Conservation (phyloP, 2,797 vertebrate genomes). For the Siniperca obscura region DNA sequence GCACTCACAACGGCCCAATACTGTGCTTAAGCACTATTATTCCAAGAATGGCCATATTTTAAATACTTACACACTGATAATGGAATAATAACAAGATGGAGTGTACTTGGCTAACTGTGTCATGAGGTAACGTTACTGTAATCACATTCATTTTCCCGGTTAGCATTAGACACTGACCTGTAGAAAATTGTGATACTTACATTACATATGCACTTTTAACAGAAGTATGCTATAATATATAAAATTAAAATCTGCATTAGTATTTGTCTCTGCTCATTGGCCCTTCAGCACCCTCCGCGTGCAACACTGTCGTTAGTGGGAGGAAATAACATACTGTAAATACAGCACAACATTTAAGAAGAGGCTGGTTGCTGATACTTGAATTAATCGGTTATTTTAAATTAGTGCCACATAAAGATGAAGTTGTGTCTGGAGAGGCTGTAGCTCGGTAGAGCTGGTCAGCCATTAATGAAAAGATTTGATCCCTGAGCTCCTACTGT, state of each 20-base stretch:
- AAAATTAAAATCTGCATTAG: not conserved
- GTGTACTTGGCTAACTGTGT: not conserved
- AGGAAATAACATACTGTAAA: not conserved
- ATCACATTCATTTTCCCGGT: not conserved
- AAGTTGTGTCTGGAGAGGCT: not conserved
- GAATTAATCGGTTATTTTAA: not conserved
- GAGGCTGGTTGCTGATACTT: not conserved
- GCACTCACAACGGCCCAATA: too few species aligned
- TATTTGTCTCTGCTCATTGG: not conserved
- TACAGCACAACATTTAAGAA: not conserved
- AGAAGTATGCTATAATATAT: not conserved
- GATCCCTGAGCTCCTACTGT: not conserved
- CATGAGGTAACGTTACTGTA: not conserved
- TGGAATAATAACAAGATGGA: not conserved
- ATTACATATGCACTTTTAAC: not conserved
- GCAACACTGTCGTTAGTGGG: not conserved
- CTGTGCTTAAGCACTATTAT: not conserved
- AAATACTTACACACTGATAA: not conserved
- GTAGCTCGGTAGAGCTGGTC: not conserved
- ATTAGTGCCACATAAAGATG: not conserved
- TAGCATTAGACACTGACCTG: not conserved
- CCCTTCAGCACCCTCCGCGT: not conserved
- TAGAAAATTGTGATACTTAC: too few species aligned
- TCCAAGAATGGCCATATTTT: not conserved
- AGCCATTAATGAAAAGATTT: not conserved